Base-by-base conservation (phyloP, 2,797 vertebrate species). In the Lophius americanus region DNA sequence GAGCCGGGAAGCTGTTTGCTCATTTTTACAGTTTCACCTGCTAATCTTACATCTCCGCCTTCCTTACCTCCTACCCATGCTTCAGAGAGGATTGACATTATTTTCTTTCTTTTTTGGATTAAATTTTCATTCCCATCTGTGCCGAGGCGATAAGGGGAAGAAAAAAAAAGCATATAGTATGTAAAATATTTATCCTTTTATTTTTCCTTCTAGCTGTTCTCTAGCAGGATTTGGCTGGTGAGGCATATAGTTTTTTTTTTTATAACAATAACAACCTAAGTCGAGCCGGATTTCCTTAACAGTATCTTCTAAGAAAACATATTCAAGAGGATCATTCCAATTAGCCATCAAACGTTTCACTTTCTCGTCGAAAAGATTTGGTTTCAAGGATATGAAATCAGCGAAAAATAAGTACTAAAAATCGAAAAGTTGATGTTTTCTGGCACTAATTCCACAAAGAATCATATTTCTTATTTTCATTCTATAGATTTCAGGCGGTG, bases 91-190 rank as follows among this genome's bases (percentile, higher is more conserved):
- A 77, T 78, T 85, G 78, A 89, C 84, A 86, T 67, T 89, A 85
- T 86, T 76, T 85, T 85, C 42, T n/a, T 35, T 78, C 86, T 79
- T 82, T 42, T 37, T 55, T 78, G 82, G 85, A 91, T 88, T 89
- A 84, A 86, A 91, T 84, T 88, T 79, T 64, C 80, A 89, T 91
- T 89, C 81, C 83, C 87, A 86, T 92, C 87, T 91, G 91, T 82
- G 89, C 79, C 14, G 79, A 75, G 55, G 81, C 36, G 89, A 93
- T 93, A 92, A 92, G 85, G 39, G 54, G 23, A 23, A 23, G 23
- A 23, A 23, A 23, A 23, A 23, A 23, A 50, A 65, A 69, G 79
- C 73, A 76, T 82, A 78, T 66, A 42, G 69, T 81, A 85, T 89
- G 75, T 78, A 77, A 88, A 88, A 84, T 90, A 90, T 89, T 78